Conservation (phyloP, 2,888 invertebrate species). For the Reticulitermes lucifugus region DNA sequence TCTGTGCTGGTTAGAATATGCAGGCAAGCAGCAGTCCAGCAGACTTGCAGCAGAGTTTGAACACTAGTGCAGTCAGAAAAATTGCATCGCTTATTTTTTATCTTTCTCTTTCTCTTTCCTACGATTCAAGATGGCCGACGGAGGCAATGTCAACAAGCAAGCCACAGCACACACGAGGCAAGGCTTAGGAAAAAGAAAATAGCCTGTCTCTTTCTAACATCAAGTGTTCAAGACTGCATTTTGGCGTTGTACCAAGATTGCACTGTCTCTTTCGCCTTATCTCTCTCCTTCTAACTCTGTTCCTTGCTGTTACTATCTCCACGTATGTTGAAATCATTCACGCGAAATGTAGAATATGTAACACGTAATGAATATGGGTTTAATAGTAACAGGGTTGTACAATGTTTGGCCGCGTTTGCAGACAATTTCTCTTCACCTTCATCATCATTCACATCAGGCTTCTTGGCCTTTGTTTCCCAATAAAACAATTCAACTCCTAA, state of each 20-base stretch:
- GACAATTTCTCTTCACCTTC: too few relatives aligned
- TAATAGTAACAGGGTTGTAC: too few relatives aligned
- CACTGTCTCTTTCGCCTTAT: slow-evolving; percentile 34
- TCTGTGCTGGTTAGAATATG: slow-evolving; percentile 1
- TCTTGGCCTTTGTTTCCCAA: too few relatives aligned
- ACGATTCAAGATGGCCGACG: slow-evolving; percentile 50
- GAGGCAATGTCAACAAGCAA: slow-evolving; percentile 51
- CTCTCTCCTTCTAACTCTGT: slow-evolving; percentile 8
- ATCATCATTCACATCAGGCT: too few relatives aligned
- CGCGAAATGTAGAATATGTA: neutral
- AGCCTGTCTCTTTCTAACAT: neutral
- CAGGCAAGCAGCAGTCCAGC: neutral
- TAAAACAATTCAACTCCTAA: too few relatives aligned
- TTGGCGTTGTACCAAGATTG: slow-evolving; percentile 44
- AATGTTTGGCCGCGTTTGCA: too few relatives aligned
- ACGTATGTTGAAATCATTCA: neutral
- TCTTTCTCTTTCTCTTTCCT: neutral
- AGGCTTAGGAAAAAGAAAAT: slow-evolving; percentile 17
- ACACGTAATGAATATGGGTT: neutral
- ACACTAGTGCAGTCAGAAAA: slow-evolving; percentile 29
- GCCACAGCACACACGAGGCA: neutral
- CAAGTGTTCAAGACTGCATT: slow-evolving; percentile 30
- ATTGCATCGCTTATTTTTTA: slow-evolving; percentile 4
- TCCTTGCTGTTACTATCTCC: slow-evolving; percentile 42
- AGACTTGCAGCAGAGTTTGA: slow-evolving; percentile 4